These are phyloP conservation scores for Motacilla tschutschensis DNA, from an alignment of 2,113 vertebrate genomes.

Conservation along the genomic window DNA sequence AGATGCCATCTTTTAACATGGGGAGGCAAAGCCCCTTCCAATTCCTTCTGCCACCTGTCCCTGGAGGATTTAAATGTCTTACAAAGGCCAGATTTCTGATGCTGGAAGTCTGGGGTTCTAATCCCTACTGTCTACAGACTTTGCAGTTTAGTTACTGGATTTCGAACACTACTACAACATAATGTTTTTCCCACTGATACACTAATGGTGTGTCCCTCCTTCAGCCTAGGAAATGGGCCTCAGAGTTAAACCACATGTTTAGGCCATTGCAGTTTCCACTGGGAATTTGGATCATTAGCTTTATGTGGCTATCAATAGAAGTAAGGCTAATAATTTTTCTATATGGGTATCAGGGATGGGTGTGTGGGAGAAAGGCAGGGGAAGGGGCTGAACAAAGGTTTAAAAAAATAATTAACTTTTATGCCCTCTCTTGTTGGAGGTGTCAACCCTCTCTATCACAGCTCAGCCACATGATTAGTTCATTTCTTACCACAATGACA, in stretches of 20 bases:
- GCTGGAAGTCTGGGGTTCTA: not conserved
- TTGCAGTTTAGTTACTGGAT: not conserved
- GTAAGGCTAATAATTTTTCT: slow-evolving; percentile 5
- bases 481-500: slow-evolving; percentile 20
- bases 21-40: not conserved
- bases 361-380: not conserved
- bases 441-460: slow-evolving; percentile 5
- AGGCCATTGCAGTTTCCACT: not conserved
- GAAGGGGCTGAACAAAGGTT: slow-evolving; percentile 10
- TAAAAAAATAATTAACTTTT: slow-evolving; percentile 39
- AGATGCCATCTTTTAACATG: not conserved
- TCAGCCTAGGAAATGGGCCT: not conserved
- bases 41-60: not conserved
- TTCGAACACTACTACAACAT: not conserved
- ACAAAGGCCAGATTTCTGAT: not conserved
- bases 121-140: not conserved
- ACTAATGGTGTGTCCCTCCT: not conserved
- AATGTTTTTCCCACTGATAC: not conserved
- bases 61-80: not conserved
- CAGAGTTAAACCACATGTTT: not conserved
- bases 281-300: not conserved
- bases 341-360: not conserved
- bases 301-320: not conserved
- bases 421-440: not conserved
- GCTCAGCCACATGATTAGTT: not conserved